Percentiles rank a stretch among this genome's conserved stretches.
phyloP scores from a whole-genome alignment of 1,140 invertebrate genomes.

The Neodiprion pinetum region DNA sequence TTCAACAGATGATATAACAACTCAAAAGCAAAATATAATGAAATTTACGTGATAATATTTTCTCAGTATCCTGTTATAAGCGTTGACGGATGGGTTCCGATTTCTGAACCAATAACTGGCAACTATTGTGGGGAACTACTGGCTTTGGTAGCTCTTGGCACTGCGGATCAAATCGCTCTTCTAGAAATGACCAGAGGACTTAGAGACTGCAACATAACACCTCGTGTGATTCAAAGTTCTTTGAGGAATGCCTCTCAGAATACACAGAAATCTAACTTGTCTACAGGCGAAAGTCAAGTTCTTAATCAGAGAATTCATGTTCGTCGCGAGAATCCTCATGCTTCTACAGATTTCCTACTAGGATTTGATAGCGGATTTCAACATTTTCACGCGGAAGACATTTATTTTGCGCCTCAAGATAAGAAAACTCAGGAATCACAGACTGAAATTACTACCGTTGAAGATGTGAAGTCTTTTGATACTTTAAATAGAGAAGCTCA shows the following conservation, averaged over 20 bases:
- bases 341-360: neutral
- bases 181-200: conserved; percentile 64
- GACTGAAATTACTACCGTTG: conserved; percentile 48
- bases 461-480: conserved; percentile 30
- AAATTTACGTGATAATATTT: conserved; percentile 17
- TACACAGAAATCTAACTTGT: neutral
- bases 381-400: conserved; percentile 11
- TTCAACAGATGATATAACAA: conserved; percentile 13
- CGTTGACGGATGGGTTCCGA: conserved; percentile 66
- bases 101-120: conserved; percentile 57
- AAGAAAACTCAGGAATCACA: conserved; percentile 48
- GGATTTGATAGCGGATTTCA: neutral
- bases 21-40: conserved; percentile 9
- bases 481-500: neutral
- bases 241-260: neutral
- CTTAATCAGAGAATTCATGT: neutral
- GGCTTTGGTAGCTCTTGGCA: conserved; percentile 67
- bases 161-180: conserved; percentile 65
- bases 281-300: neutral
- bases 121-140: conserved; percentile 61
- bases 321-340: neutral
- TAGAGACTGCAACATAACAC: conserved; percentile 43
- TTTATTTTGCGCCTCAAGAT: neutral
- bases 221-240: conserved; percentile 18
- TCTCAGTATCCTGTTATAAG: conserved; percentile 66